Evolutionary conservation across 2,797 vertebrate species (phyloP).

Genomic region (Cryptoprocta ferox): DNA sequence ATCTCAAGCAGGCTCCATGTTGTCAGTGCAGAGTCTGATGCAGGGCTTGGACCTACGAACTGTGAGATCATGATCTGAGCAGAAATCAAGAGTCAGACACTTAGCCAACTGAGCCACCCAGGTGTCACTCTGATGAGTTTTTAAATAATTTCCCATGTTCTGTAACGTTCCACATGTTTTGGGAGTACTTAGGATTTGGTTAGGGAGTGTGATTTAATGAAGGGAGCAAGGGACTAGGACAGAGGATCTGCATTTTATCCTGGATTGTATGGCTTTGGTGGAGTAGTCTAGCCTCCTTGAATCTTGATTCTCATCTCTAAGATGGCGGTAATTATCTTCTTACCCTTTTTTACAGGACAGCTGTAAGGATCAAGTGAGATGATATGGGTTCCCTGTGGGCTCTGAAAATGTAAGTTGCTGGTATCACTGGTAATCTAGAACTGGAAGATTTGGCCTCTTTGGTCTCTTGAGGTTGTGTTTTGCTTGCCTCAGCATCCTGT

Average conservation of each 20-base stretch:
- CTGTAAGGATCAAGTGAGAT: neutral
- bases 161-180: neutral
- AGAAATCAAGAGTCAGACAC: no score
- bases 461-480: neutral
- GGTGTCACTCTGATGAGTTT: neutral
- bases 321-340: neutral
- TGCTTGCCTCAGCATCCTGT: neutral
- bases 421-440: neutral
- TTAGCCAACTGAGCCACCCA: no score
- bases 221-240: neutral
- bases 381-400: neutral
- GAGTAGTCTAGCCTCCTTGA: neutral
- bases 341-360: neutral
- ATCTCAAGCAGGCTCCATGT: no score
- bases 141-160: neutral
- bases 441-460: neutral
- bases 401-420: neutral
- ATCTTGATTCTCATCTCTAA: neutral
- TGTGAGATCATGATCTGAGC: no score
- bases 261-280: neutral
- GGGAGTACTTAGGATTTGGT: neutral
- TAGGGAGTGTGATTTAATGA: neutral
- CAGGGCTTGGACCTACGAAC: no score
- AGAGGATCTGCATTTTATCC: neutral
- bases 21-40: no score